Conservation (phyloP, 2,797 vertebrate genomes). For the Myotis myotis region DNA sequence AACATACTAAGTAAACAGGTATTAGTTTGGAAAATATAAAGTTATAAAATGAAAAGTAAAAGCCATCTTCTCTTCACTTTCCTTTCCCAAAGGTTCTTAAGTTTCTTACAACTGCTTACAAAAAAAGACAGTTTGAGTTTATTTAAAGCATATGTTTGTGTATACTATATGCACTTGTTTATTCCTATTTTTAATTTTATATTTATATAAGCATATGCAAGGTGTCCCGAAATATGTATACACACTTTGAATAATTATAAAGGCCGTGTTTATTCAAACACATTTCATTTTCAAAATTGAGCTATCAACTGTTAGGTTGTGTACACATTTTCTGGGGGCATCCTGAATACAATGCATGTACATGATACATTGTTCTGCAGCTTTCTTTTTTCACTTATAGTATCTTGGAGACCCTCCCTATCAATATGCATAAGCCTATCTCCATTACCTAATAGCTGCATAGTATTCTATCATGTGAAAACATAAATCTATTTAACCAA, state of each 20-base stretch:
- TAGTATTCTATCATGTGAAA: not conserved
- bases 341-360: too few relatives aligned
- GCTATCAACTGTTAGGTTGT: too few relatives aligned
- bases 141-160: not conserved
- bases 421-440: not conserved
- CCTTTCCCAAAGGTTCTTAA: not conserved
- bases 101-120: not conserved
- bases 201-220: not conserved
- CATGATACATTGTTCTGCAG: not conserved
- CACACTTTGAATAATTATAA: too few relatives aligned
- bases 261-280: not conserved
- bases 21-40: not conserved
- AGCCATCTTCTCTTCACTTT: not conserved
- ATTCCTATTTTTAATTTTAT: conserved; percentile 29
- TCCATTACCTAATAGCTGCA: conserved; percentile 12
- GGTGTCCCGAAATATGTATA: too few relatives aligned
- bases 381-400: not conserved
- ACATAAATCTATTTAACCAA: conserved; percentile 24
- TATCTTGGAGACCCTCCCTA: not conserved
- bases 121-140: not conserved
- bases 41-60: conserved; percentile 27
- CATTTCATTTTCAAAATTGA: too few relatives aligned
- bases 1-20: not conserved
- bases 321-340: too few relatives aligned
- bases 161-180: not conserved